Conservation (phyloP, 2,888 invertebrate genomes). For the Melolontha melolontha region DNA sequence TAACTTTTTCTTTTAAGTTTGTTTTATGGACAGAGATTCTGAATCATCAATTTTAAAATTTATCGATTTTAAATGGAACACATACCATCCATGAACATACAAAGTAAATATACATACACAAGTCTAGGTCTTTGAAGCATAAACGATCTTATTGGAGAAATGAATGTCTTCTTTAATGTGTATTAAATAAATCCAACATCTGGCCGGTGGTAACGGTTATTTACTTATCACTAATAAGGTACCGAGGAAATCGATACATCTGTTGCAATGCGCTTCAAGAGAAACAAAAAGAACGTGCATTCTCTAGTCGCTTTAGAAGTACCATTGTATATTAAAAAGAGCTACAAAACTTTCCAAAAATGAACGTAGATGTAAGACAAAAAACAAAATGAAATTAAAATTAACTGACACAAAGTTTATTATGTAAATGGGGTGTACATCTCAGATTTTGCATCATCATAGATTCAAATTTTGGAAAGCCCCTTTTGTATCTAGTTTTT, state of each 20-base stretch:
- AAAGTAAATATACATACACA: constrained; percentile 11
- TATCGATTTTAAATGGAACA: constrained; percentile 1
- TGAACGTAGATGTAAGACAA: too few species aligned
- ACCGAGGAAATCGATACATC: constrained; percentile 10
- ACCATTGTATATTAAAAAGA: too few species aligned
- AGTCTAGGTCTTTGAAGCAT: too few species aligned
- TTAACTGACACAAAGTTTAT: too few species aligned
- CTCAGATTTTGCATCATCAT: too few species aligned
- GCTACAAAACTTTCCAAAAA: too few species aligned
- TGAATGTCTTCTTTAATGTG: neutral
- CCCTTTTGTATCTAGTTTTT: too few species aligned
- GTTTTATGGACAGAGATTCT: neutral
- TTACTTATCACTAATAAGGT: neutral
- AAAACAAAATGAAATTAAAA: too few species aligned
- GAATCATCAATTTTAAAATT: constrained; percentile 9
- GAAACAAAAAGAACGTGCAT: neutral
- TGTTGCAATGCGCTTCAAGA: constrained; percentile 2
- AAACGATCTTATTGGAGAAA: too few species aligned
- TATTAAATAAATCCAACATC: constrained; percentile 5
- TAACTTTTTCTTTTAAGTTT: neutral
- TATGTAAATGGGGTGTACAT: too few species aligned
- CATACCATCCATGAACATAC: neutral
- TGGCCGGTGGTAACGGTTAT: constrained; percentile 3
- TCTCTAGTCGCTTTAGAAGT: neutral
- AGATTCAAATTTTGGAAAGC: too few species aligned